Evolutionary conservation across 1,140 invertebrate species (phyloP).

Genomic region (Drosophila yakuba): DNA sequence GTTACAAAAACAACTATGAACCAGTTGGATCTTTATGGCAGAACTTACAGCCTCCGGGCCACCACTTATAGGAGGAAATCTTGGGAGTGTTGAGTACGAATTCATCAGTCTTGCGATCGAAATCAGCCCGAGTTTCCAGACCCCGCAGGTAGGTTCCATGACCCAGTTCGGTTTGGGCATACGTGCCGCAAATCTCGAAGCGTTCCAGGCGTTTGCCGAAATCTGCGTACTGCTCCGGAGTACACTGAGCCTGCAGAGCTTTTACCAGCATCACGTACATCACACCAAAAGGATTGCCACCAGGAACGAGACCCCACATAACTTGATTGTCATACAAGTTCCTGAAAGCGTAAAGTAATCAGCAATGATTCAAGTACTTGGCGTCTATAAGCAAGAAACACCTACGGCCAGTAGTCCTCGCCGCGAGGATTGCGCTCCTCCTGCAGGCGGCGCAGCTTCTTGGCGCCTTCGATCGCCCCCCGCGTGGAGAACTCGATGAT

Average conservation of each 20-base stretch:
- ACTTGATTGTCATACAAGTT: slow-evolving; percentile 36
- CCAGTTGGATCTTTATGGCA: no score
- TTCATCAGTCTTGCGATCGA: slow-evolving; percentile 93
- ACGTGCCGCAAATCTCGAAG: slow-evolving; percentile 94
- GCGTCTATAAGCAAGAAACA: not conserved
- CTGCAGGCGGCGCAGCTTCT: slow-evolving; percentile 89
- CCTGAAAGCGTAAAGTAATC: slow-evolving; percentile 10
- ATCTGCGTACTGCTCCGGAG: slow-evolving; percentile 92
- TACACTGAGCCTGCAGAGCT: slow-evolving; percentile 93
- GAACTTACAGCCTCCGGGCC: slow-evolving; percentile 95
- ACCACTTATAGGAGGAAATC: slow-evolving; percentile 96
- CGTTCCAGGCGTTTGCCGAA: slow-evolving; percentile 91
- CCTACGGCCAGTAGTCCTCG: slow-evolving; percentile 88
- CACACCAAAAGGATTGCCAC: slow-evolving; percentile 92
- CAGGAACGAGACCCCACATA: slow-evolving; percentile 86
- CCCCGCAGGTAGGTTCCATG: slow-evolving; percentile 97
- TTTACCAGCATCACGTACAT: slow-evolving; percentile 97
- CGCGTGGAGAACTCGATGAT: slow-evolving; percentile 79
- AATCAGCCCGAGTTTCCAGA: slow-evolving; percentile 96
- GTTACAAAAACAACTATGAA: no score
- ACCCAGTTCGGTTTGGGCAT: slow-evolving; percentile 97
- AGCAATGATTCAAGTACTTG: not conserved
- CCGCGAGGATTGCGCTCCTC: slow-evolving; percentile 88
- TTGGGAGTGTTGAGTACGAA: slow-evolving; percentile 96
- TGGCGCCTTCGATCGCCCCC: slow-evolving; percentile 89